Evolutionary conservation across 2,113 vertebrate species (phyloP).

Genomic region (Urocynchramus pylzowi): DNA sequence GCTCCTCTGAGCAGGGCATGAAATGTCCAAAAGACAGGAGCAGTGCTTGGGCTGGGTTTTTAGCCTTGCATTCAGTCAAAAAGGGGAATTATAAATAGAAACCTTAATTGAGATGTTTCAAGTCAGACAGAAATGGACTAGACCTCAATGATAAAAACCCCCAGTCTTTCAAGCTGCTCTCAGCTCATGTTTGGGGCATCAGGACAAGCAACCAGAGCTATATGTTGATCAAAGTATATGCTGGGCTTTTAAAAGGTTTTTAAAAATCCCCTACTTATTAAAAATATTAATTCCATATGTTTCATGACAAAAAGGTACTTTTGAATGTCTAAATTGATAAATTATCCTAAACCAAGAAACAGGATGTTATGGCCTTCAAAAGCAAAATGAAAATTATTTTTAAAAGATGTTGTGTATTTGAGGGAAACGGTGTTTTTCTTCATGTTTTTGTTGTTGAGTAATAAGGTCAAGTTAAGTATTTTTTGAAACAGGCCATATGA

Average conservation of each 20-base stretch:
- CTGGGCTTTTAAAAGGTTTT: not conserved
- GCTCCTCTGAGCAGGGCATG: not conserved
- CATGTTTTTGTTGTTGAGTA: not conserved
- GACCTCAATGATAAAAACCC: accelerated
- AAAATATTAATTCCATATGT: not conserved
- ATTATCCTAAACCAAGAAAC: not conserved
- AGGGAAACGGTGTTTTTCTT: not conserved
- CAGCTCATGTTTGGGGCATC: not conserved
- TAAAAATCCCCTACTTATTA: not conserved
- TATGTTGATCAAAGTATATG: accelerated
- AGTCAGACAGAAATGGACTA: not conserved
- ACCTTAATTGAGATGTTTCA: not conserved
- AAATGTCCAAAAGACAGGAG: not conserved
- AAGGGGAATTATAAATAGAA: not conserved
- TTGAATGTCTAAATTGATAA: not conserved
- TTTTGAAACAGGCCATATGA: not conserved
- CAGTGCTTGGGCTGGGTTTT: not conserved
- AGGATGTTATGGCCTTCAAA: not conserved
- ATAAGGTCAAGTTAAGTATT: not conserved
- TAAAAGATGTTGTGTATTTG: not conserved
- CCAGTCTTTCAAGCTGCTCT: not conserved
- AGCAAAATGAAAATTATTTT: not conserved
- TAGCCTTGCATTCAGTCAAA: not conserved
- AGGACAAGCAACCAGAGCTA: not conserved
- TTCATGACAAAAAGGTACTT: not conserved